Evolutionary conservation across 30 jellyfish, hydroid and myxozoan genomes (phyloP).

Genomic region (Aurelia aurita complex sp. Pacific): DNA sequence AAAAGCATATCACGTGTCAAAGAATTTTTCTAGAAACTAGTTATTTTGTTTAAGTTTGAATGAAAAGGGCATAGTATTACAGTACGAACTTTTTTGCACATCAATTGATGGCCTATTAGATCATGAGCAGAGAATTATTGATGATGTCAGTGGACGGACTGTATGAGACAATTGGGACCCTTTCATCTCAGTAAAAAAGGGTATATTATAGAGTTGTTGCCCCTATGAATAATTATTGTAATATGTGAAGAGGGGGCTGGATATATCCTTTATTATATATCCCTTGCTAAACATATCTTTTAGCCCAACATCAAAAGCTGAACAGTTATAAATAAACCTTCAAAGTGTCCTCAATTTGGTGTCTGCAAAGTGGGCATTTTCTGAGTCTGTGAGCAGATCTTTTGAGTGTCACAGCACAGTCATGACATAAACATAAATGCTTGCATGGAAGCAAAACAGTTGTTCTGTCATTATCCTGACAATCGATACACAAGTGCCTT

Average conservation of each 20-base stretch:
- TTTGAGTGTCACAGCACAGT: conserved; percentile 19
- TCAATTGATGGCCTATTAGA: too few species aligned
- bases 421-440: conserved; percentile 37
- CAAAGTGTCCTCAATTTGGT: conserved; percentile 13
- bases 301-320: not conserved
- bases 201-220: too few species aligned
- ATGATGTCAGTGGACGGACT: too few species aligned
- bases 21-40: too few species aligned
- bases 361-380: conserved; percentile 46
- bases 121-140: too few species aligned
- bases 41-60: too few species aligned
- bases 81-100: too few species aligned
- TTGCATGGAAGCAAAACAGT: conserved; percentile 48
- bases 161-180: too few species aligned
- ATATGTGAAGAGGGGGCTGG: not conserved
- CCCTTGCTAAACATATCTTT: not conserved
- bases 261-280: not conserved
- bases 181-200: too few species aligned
- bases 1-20: too few species aligned
- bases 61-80: too few species aligned
- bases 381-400: not conserved
- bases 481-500: conserved; percentile 12
- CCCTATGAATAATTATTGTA: not conserved
- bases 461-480: conserved; percentile 41
- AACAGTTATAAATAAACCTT: conserved; percentile 21